These are phyloP conservation scores for Naja naja DNA, from an alignment of 2,113 vertebrate species.

Conservation along the genomic window DNA sequence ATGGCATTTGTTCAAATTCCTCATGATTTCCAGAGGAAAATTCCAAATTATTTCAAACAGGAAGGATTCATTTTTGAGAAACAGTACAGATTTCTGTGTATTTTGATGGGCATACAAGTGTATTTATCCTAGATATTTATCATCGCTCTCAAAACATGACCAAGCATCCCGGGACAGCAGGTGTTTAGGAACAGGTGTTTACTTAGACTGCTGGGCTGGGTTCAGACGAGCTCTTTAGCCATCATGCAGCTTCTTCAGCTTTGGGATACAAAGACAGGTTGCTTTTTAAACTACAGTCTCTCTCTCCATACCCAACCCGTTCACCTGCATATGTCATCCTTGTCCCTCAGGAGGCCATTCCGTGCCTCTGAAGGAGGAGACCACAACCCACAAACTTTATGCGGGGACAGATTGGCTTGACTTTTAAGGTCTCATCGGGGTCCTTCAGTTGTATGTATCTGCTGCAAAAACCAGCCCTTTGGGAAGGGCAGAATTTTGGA, in stretches of 20 bases:
- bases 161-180: not conserved
- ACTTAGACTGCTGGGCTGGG: not conserved
- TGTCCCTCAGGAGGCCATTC: not conserved
- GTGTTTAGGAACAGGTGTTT: not conserved
- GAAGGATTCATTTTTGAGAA: not conserved
- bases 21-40: not conserved
- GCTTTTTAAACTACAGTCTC: not conserved
- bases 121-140: not conserved
- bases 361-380: not conserved
- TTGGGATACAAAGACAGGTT: not conserved
- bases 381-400: not conserved
- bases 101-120: not conserved
- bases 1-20: not conserved
- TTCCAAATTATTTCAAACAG: not conserved
- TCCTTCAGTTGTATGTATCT: not conserved
- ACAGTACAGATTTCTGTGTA: not conserved
- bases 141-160: not conserved
- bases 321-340: not conserved
- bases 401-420: not conserved
- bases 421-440: not conserved
- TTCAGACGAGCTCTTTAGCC: not conserved
- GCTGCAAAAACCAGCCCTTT: not conserved
- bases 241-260: not conserved
- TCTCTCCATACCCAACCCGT: not conserved
- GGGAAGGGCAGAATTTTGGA: not conserved